phyloP scores from a whole-genome alignment of 2,113 vertebrate genomes.

The Nibea albiflora region DNA sequence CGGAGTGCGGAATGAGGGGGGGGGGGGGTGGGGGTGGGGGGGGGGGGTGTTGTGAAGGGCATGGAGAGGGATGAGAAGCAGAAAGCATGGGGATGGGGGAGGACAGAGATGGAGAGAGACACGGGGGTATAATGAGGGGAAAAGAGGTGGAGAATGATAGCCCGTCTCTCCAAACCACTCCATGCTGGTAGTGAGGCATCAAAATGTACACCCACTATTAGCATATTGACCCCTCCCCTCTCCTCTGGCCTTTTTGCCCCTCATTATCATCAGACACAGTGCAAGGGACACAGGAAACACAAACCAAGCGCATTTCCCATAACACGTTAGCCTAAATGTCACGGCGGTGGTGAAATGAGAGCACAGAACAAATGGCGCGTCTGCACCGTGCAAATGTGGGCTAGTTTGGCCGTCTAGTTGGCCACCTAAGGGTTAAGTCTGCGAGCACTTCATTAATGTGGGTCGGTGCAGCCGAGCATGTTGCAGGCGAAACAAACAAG shows the following conservation, averaged over 20 bases:
- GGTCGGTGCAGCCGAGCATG: constrained; percentile 58
- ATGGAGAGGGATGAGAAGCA: constrained; percentile 54
- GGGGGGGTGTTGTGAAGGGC: constrained; percentile 57
- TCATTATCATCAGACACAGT: constrained; percentile 65
- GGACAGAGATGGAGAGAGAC: constrained; percentile 72
- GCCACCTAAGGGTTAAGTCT: constrained; percentile 56
- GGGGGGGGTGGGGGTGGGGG: constrained; percentile 23
- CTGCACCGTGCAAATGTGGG: constrained; percentile 15
- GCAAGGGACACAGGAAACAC: constrained; percentile 42
- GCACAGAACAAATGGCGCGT: constrained; percentile 43
- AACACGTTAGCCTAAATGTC: constrained; percentile 61
- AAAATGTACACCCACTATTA: constrained; percentile 77
- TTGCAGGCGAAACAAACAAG: constrained; percentile 65
- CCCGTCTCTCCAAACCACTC: constrained; percentile 53
- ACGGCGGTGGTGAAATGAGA: constrained; percentile 46
- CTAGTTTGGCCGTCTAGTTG: background rate
- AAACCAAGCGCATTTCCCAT: constrained; percentile 61
- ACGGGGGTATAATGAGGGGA: constrained; percentile 67
- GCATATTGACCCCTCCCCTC: constrained; percentile 76
- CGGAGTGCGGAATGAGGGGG: constrained; percentile 3
- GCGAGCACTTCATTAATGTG: constrained; percentile 62
- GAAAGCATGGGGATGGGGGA: constrained; percentile 64
- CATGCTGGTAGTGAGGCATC: constrained; percentile 60
- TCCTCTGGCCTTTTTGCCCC: constrained; percentile 53
- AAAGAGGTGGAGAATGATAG: constrained; percentile 65